These are phyloP conservation scores for Cyphomyrus discorhynchus DNA, from an alignment of 2,113 vertebrate species.

Conservation along the genomic window DNA sequence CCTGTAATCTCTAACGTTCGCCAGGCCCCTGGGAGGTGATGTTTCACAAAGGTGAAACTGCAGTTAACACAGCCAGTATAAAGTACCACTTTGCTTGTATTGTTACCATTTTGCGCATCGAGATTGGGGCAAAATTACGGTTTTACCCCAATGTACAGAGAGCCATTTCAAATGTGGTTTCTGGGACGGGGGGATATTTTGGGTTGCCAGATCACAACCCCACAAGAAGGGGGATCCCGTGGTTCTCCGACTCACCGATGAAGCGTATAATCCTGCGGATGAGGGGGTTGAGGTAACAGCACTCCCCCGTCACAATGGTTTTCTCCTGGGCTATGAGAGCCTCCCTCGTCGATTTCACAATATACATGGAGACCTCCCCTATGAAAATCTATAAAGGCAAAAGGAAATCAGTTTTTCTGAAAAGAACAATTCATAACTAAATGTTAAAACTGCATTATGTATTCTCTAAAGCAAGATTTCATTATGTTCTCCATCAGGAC, in stretches of 20 bases:
- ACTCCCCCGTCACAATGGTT: conserved; percentile 94
- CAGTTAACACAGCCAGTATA: neutral
- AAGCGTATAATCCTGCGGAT: conserved; percentile 89
- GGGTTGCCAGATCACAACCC: neutral
- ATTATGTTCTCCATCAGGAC: neutral
- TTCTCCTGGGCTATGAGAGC: conserved; percentile 87
- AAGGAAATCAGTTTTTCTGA: neutral
- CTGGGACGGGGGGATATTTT: neutral
- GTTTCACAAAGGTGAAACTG: neutral
- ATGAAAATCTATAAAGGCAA: conserved; percentile 77
- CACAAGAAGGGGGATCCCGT: neutral
- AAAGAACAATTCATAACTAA: neutral
- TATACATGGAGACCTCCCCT: conserved; percentile 92
- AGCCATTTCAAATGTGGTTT: neutral
- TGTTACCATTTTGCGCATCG: neutral
- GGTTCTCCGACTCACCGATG: conserved; percentile 68
- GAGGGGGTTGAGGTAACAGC: conserved; percentile 95
- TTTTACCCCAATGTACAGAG: neutral
- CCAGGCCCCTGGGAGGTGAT: neutral
- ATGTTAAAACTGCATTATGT: neutral
- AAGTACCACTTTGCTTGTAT: neutral
- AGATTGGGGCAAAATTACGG: neutral
- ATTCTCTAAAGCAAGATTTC: neutral
- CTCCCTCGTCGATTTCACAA: conserved; percentile 92
- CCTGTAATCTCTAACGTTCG: neutral